Base-by-base conservation (phyloP, 2,888 invertebrate genomes). In the Rhorus exstirpatorius region DNA sequence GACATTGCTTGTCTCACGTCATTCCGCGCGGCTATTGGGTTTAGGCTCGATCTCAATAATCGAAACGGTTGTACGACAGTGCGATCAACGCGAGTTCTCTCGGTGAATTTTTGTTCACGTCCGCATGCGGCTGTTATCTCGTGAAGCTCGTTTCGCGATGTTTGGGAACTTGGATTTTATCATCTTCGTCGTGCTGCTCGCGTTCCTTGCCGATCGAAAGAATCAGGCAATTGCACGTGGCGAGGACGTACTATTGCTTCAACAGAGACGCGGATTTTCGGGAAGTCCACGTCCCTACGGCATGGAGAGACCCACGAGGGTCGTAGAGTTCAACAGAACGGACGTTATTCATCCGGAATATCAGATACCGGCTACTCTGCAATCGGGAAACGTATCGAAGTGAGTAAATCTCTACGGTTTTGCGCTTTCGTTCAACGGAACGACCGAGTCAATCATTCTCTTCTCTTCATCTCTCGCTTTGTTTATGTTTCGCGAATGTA, bases 261-360 rank as follows among this genome's bases (percentile, higher is more conserved):
- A 82, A 51, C 74, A 85, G 44, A 85, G 84, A 58, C 84, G 78
- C 38, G 84, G 83, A 35, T 85, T 82, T 67, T 83, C 81, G 60
- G 90, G 90, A 31, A 90, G 89, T 68, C 89, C 89, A 14, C 86
- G 90, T 79, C 90, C 91, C 17, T 91, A 89, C 83, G 91, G 92
- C 10, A 86, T 85, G 14, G 91, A 92, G 79, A 89, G 85, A 76
- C 89, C 88, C 12, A 90, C 87, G 35, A 87, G 89, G 67, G 91
- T 89, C 79, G 91, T 92, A 79, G 91, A 90, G 84, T 93, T 93
- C 88, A 91, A 93, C 84, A 85, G 88, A 8, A 91, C 91, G 63
- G 88, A 91, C 24, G 93, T 93, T 49, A 86, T 93, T n/a, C 92
- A 90, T 83, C 92, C 92, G 84, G 93, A 93, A 84, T 92, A 91